phyloP scores from a whole-genome alignment of 2,113 vertebrate species.

The Callocephalon fimbriatum region DNA sequence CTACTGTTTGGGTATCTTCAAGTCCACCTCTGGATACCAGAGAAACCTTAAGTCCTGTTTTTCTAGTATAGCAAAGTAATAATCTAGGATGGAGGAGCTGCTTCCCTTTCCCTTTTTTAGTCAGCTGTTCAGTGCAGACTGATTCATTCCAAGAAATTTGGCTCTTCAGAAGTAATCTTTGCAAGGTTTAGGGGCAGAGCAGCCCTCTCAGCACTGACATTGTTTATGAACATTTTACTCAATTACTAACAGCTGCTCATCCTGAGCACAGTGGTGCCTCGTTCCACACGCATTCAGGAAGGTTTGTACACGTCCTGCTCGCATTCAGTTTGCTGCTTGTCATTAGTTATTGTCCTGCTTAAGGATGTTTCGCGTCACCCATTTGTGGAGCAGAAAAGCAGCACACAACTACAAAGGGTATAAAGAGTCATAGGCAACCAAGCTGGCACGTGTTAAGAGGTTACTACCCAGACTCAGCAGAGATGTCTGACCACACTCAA shows the following conservation, averaged over 20 bases:
- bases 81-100: background rate
- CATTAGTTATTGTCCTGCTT: background rate
- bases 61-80: background rate
- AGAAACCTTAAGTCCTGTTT: background rate
- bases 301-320: background rate
- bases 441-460: rapidly evolving
- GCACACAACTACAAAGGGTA: background rate
- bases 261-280: background rate
- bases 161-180: background rate
- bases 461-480: background rate
- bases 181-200: background rate
- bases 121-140: background rate
- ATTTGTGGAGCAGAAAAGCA: rapidly evolving
- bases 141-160: background rate
- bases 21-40: rapidly evolving
- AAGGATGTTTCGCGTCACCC: background rate
- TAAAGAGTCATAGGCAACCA: rapidly evolving
- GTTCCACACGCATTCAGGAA: rapidly evolving
- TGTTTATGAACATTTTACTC: background rate
- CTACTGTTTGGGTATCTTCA: background rate
- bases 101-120: background rate
- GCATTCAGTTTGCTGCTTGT: background rate
- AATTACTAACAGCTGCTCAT: background rate
- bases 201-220: background rate
- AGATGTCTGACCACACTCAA: background rate